phyloP scores from a whole-genome alignment of 2,888 invertebrate species.

The Calameuta idolon region DNA sequence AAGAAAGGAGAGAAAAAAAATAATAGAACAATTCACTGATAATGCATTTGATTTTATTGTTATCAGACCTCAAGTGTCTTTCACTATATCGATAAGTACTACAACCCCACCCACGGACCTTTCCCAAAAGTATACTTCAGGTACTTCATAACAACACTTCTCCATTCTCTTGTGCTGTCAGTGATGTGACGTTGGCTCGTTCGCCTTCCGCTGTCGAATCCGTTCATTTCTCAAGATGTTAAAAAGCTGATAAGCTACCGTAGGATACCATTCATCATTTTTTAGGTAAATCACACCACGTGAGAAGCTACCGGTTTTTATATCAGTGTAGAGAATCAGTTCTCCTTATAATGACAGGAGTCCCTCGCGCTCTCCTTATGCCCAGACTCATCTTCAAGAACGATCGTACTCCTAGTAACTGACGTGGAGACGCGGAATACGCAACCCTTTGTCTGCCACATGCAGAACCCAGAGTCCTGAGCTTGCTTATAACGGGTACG shows the following conservation, averaged over 20 bases:
- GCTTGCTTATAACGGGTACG: neutral
- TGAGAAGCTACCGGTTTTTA: conserved; percentile 32
- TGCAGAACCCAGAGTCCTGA: neutral
- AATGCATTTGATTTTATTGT: neutral
- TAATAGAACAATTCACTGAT: conserved; percentile 5
- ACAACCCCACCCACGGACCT: neutral
- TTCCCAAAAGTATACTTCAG: too few relatives aligned
- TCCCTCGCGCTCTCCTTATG: conserved; percentile 34
- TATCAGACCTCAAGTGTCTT: neutral
- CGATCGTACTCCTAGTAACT: conserved; percentile 34
- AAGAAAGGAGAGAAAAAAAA: neutral
- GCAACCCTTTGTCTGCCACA: neutral
- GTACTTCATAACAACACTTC: neutral
- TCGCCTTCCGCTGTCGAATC: neutral
- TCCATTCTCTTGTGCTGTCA: neutral
- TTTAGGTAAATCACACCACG: conserved; percentile 18
- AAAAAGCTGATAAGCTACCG: neutral
- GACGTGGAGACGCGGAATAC: neutral
- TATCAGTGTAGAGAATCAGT: conserved; percentile 31
- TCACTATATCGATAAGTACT: neutral
- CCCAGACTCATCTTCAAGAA: conserved; percentile 34
- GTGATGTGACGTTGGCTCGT: neutral
- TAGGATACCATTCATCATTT: conserved; percentile 33
- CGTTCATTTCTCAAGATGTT: neutral
- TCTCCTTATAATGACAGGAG: conserved; percentile 52